These are phyloP conservation scores for Apodemus sylvaticus DNA, from an alignment of 2,113 vertebrate genomes.

Conservation along the genomic window DNA sequence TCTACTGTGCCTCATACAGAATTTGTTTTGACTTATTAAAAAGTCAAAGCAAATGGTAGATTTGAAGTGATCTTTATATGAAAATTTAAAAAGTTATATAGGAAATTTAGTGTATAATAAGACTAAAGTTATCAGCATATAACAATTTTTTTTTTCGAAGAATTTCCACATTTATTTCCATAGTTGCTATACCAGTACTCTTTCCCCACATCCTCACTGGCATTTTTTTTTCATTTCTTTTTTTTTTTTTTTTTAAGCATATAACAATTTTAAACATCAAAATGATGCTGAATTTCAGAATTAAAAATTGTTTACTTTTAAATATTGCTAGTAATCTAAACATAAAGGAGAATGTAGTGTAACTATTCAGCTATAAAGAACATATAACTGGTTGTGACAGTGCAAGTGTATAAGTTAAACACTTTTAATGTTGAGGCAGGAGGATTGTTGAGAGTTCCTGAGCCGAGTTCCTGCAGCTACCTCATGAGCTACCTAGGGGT, in stretches of 20 bases:
- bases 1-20: background rate
- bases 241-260: no score
- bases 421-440: background rate
- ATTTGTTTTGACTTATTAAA: conserved; percentile 41
- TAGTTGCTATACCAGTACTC: no score
- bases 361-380: conserved; percentile 39
- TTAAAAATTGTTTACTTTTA: conserved; percentile 41
- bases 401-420: background rate
- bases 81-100: background rate
- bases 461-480: background rate
- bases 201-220: no score
- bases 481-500: background rate
- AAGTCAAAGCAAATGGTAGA: background rate
- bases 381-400: background rate
- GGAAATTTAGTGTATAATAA: background rate
- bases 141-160: no score
- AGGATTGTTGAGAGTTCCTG: background rate
- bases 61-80: background rate
- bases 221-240: no score
- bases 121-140: background rate
- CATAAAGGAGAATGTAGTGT: conserved; percentile 23
- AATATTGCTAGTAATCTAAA: conserved; percentile 41
- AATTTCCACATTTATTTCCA: no score
- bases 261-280: conserved; percentile 30
- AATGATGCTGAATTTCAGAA: background rate